Evolutionary conservation across 2,113 vertebrate genomes (phyloP), one percentile per base, ranked within the genome.

Genomic region (Poeciliopsis turrubarensis): DNA sequence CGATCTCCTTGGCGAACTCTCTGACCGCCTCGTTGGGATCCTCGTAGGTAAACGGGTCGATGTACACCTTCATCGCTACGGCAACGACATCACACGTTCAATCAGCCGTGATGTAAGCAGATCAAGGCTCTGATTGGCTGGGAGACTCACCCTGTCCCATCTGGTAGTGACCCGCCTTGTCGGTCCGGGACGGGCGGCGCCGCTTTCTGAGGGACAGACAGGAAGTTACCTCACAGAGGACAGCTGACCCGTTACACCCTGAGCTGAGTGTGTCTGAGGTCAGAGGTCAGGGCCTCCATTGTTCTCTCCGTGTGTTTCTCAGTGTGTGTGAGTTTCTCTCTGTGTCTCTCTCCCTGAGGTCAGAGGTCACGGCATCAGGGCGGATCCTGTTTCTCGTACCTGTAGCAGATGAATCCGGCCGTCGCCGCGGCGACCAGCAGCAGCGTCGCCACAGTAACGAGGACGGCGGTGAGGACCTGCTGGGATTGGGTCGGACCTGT

Each of bases 81-180:
- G 29, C 72, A n/a, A 81, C 39, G 5, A 47, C 60, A 72, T 37
- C 34, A 37, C 70, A 54, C 14, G 61, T 54, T 8, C 65, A 76
- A 37, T 57, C 66, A 69, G n/a, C 60, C 39, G 29, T 1, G 27
- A 29, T 37, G 34, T 37, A 3, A 37, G 34, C 34, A 37, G 2
- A 12, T 37, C 10, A 37, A 37, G 34, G 34, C 34, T 37, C 17
- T 78, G 82, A 78, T 67, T 78, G 78, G 67, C 44, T 68, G 57
- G 37, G 12, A 54, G 19, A 80, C 95, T 90, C 92, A 97, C 96
- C 95, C 1, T 96, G 96, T 8, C 95, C 95, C 77, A 96, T 96
- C 83, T 95, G 95, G 72, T 96, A 96, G 75, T 96, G 96, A 10
- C 95, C 93, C 0, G 86, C 92, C 61, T 94, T 95, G 63, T 97